A percentile compares a stretch with the other conserved stretches of the same genome.
phyloP scores from a whole-genome alignment of 2,113 vertebrate genomes.

The Microcebus lehilahytsara region DNA sequence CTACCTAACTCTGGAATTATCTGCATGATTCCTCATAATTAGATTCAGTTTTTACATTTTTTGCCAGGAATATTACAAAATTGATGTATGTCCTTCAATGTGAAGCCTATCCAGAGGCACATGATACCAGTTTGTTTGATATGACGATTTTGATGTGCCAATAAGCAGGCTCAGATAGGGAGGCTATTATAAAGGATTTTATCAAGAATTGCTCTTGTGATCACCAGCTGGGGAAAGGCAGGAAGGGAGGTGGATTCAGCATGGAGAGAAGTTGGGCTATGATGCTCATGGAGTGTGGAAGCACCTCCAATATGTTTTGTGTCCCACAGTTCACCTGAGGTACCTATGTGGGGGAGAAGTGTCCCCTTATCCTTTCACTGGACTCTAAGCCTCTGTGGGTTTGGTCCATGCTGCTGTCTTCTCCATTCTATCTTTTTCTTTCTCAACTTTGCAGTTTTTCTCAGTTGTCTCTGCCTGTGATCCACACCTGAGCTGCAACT shows the following conservation, averaged over 20 bases:
- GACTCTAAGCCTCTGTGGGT: no score
- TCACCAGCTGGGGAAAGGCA: background rate
- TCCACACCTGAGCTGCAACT: no score
- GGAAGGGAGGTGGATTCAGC: background rate
- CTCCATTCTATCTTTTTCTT: no score
- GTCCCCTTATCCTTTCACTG: no score
- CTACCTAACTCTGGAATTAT: background rate
- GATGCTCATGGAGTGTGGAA: no score
- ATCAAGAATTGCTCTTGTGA: background rate
- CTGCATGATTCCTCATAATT: background rate
- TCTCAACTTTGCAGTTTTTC: no score
- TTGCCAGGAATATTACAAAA: background rate
- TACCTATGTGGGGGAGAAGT: no score
- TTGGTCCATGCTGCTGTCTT: no score
- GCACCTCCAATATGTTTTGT: no score
- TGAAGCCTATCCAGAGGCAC: background rate
- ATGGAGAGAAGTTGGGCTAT: background rate
- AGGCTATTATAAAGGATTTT: background rate
- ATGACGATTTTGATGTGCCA: background rate
- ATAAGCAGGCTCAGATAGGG: background rate
- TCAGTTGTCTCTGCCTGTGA: no score
- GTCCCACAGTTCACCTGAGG: no score
- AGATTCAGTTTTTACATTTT: background rate
- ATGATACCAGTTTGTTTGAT: background rate
- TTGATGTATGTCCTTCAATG: background rate